Evolutionary conservation across 1,140 invertebrate species (phyloP).

Genomic region (Sinella curviseta): DNA sequence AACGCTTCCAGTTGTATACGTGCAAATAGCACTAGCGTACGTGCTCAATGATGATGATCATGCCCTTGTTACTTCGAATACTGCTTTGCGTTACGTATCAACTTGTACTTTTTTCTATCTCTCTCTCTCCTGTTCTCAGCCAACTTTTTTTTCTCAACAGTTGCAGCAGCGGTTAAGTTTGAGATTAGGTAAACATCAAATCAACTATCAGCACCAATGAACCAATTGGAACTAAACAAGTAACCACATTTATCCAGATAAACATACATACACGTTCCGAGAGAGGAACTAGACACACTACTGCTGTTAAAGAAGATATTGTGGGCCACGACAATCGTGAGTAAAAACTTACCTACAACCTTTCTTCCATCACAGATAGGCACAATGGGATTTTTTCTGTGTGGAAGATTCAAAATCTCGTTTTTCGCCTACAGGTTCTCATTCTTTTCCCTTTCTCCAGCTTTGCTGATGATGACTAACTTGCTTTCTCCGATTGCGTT

Average conservation of each 20-base stretch:
- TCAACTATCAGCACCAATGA: slow-evolving; percentile 16
- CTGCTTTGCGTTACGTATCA: background rate
- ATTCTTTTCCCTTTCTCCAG: background rate
- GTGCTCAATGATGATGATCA: background rate
- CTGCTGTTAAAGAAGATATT: no score
- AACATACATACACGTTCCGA: no score
- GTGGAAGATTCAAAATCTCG: background rate
- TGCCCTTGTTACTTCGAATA: background rate
- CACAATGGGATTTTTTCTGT: no score
- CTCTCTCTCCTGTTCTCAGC: background rate
- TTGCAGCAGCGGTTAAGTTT: background rate
- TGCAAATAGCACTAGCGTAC: background rate
- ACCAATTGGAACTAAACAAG: slow-evolving; percentile 13
- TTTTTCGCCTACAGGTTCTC: background rate
- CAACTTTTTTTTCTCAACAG: background rate
- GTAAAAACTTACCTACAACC: no score
- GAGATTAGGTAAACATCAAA: slow-evolving; percentile 11
- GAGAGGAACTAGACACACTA: no score
- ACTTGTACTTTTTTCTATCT: background rate
- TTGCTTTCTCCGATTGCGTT: no score
- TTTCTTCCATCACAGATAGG: no score
- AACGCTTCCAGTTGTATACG: background rate
- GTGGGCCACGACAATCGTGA: no score
- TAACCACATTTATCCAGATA: background rate
- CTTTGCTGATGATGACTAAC: no score